A percentile compares a stretch with the other conserved stretches of the same genome.
Conservation (phyloP, 2,113 vertebrate species). For the Poeciliopsis turrubarensis region DNA sequence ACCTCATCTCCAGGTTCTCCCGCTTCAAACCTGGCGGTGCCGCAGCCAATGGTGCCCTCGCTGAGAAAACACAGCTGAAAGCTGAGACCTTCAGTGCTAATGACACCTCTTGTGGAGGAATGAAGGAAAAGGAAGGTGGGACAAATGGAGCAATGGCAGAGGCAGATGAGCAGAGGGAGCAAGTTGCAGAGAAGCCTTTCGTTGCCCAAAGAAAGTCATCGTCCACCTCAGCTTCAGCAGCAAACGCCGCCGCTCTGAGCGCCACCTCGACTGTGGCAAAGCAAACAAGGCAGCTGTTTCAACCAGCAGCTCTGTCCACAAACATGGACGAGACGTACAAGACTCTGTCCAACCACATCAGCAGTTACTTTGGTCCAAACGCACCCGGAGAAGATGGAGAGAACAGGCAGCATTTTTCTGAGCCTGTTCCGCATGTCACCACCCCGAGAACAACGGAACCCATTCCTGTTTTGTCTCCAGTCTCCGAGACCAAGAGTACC, state of each 20-base stretch:
- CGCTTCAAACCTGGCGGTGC: conserved; percentile 81
- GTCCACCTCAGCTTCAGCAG: conserved; percentile 14
- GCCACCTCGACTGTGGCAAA: conserved; percentile 63
- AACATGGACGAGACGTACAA: conserved; percentile 91
- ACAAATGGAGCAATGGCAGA: conserved; percentile 14
- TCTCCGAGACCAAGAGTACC: conserved; percentile 49
- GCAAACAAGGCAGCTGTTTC: conserved; percentile 80
- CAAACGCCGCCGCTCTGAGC: neutral
- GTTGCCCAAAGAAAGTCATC: conserved; percentile 42
- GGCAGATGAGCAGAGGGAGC: neutral
- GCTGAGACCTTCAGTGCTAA: conserved; percentile 27
- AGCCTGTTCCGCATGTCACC: neutral
- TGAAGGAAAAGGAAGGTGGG: conserved; percentile 40
- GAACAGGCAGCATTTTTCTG: conserved; percentile 17
- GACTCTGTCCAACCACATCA: conserved; percentile 89
- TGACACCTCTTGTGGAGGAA: neutral
- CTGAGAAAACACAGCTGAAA: conserved; percentile 35
- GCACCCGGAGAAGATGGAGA: conserved; percentile 68
- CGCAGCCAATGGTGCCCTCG: conserved; percentile 52
- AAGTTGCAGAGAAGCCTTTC: conserved; percentile 47
- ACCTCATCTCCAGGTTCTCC: conserved; percentile 89
- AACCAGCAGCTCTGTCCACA: conserved; percentile 81
- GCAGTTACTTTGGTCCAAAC: conserved; percentile 84
- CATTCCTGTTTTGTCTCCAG: conserved; percentile 51
- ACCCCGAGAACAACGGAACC: conserved; percentile 16